Evolutionary conservation across 2,113 vertebrate species (phyloP).

Genomic region (Paracanthobrama guichenoti): DNA sequence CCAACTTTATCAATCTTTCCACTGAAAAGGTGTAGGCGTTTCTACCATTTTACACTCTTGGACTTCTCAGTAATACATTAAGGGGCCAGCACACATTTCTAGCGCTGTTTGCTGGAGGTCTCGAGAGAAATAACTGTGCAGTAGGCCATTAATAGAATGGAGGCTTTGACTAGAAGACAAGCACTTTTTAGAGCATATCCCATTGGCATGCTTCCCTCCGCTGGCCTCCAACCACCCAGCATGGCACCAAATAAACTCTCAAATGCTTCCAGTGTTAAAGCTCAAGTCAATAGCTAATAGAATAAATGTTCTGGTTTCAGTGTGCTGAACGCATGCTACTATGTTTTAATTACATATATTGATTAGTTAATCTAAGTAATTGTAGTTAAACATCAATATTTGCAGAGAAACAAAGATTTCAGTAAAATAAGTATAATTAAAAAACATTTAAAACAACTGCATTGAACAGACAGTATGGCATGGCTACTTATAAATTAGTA

Average conservation of each 20-base stretch:
- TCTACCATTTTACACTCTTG: neutral
- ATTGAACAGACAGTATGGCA: neutral
- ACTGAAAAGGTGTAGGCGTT: neutral
- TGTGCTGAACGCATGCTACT: neutral
- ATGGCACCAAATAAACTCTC: conserved; percentile 16
- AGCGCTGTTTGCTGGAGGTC: conserved; percentile 1
- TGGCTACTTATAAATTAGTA: neutral
- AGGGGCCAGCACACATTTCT: conserved; percentile 22
- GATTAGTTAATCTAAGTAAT: neutral
- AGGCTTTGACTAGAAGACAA: conserved; percentile 41
- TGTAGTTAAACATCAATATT: neutral
- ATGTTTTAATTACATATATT: neutral
- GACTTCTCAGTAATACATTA: neutral
- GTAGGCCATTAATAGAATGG: conserved; percentile 37
- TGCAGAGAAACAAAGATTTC: neutral
- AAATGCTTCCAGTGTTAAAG: conserved; percentile 1
- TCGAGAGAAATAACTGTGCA: conserved; percentile 7
- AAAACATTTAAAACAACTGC: neutral
- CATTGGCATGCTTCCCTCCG: conserved; percentile 1
- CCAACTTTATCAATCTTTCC: neutral
- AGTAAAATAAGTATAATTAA: neutral
- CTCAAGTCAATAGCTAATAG: conserved; percentile 2
- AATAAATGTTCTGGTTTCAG: conserved; percentile 16
- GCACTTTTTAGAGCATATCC: conserved; percentile 33
- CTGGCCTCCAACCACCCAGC: conserved; percentile 28